These are phyloP conservation scores for Sternotherus odoratus DNA, from an alignment of 2,797 vertebrate genomes.

Conservation along the genomic window DNA sequence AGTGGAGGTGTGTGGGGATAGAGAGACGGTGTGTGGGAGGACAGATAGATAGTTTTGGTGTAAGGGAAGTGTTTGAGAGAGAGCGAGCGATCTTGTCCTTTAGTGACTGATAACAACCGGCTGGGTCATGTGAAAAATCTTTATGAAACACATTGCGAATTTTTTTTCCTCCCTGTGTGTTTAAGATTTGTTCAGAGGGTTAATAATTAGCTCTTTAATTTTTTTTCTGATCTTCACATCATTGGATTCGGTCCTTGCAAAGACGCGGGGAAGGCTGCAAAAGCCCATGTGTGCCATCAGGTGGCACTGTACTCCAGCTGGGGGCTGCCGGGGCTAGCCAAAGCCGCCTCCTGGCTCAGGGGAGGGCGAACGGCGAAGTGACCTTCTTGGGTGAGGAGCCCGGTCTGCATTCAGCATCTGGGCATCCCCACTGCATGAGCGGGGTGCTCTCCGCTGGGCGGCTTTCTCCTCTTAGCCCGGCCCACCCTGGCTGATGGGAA, in stretches of 20 bases:
- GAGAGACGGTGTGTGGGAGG: no score
- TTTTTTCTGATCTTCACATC: background rate
- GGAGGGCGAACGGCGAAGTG: background rate
- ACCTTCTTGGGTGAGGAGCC: background rate
- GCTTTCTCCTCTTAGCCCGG: background rate
- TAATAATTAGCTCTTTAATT: background rate
- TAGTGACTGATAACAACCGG: background rate
- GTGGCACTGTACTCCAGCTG: background rate
- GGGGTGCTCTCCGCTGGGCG: background rate
- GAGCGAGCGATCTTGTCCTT: background rate
- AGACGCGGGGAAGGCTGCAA: background rate
- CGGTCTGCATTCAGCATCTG: background rate
- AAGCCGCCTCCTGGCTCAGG: background rate
- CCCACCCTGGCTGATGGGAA: background rate
- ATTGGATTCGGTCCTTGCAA: background rate
- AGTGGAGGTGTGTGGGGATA: no score
- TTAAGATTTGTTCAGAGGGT: background rate
- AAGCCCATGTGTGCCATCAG: background rate
- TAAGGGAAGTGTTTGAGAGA: background rate
- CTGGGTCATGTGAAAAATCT: background rate
- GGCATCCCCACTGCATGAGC: rapidly evolving
- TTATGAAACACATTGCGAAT: background rate
- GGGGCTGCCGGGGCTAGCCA: rapidly evolving
- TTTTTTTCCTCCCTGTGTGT: background rate
- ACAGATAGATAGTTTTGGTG: background rate